These are phyloP conservation scores for Monomorium pharaonis DNA, from an alignment of 1,140 invertebrate species.

Conservation along the genomic window DNA sequence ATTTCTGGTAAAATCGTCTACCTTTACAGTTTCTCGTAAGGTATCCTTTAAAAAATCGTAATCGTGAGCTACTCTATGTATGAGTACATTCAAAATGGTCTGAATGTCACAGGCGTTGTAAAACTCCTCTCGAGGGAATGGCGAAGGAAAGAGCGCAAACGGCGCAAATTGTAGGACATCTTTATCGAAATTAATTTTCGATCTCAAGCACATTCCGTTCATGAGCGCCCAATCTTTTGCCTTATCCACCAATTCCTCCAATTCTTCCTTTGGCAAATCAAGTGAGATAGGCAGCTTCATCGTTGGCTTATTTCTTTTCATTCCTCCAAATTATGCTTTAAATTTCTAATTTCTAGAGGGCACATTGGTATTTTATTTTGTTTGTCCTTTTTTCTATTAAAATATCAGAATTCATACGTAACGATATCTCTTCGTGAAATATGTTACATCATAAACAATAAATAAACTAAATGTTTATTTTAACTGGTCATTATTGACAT, in stretches of 20 bases:
- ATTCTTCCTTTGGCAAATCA: conserved; percentile 86
- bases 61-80: conserved; percentile 95
- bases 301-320: not conserved
- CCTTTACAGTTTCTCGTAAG: conserved; percentile 89
- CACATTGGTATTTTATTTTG: not conserved
- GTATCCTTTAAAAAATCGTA: conserved; percentile 91
- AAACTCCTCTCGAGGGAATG: conserved; percentile 92
- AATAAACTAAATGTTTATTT: not conserved
- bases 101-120: conserved; percentile 91
- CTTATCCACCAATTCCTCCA: conserved; percentile 89
- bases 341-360: not conserved
- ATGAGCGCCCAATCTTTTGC: conserved; percentile 94
- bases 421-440: not conserved
- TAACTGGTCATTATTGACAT: not conserved
- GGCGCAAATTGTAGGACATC: conserved; percentile 91
- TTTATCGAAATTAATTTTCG: conserved; percentile 88
- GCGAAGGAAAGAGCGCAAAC: conserved; percentile 93
- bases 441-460: too few relatives aligned
- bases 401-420: not conserved
- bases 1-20: conserved; percentile 93
- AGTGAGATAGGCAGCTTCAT: conserved; percentile 74
- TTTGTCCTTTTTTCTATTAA: not conserved
- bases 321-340: not conserved
- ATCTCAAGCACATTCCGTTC: conserved; percentile 92
- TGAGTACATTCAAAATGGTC: conserved; percentile 91